phyloP scores from a whole-genome alignment of 2,113 vertebrate species.

The Hemibagrus wyckioides region DNA sequence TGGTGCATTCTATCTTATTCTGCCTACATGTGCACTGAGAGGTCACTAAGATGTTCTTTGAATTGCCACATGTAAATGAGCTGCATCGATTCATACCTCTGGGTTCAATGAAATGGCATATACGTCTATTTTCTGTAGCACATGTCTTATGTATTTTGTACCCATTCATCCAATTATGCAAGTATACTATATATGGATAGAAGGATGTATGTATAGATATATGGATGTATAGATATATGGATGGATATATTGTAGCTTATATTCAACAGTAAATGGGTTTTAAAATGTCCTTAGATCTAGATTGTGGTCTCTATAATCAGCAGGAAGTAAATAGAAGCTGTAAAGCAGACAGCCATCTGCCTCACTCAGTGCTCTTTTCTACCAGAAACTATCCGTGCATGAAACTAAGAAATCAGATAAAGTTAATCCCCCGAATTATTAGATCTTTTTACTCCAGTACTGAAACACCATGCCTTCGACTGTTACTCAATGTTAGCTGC shows the following conservation, averaged over 20 bases:
- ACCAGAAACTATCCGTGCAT: background rate
- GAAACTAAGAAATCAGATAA: conserved; percentile 31
- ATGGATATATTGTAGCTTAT: background rate
- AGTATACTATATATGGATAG: background rate
- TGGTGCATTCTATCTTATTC: conserved; percentile 18
- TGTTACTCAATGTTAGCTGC: conserved; percentile 58
- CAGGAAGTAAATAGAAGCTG: background rate
- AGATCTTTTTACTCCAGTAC: conserved; percentile 54
- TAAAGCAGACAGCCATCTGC: background rate
- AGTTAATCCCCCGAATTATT: conserved; percentile 28
- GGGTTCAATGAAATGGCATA: background rate
- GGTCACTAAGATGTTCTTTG: background rate
- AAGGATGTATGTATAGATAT: background rate
- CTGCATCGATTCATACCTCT: background rate
- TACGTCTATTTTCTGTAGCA: background rate
- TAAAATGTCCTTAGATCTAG: background rate
- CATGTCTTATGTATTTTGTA: background rate
- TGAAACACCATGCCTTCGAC: conserved; percentile 49
- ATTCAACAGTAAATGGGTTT: background rate
- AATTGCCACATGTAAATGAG: conserved; percentile 3
- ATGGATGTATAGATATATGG: background rate
- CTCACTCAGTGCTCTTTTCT: background rate
- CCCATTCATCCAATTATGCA: background rate
- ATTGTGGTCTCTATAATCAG: background rate
- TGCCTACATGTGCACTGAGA: background rate